Conservation (phyloP, 2,797 vertebrate genomes). For the Moxostoma hubbsi region DNA sequence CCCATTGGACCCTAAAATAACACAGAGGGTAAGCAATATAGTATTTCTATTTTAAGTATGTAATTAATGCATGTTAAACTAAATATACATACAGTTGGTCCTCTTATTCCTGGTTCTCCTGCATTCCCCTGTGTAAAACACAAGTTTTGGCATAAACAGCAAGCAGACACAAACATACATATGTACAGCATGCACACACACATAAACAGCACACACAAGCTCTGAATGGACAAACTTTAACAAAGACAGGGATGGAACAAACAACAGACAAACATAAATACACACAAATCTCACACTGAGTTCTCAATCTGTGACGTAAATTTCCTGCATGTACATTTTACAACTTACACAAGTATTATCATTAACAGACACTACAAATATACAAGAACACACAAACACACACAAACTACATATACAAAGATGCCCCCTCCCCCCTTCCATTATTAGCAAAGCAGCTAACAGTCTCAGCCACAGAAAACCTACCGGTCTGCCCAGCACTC, state of each 20-base stretch:
- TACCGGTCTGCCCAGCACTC: conserved; percentile 93
- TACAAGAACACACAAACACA: conserved; percentile 51
- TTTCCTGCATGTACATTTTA: neutral
- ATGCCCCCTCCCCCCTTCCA: conserved; percentile 35
- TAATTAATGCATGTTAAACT: neutral
- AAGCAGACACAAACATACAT: conserved; percentile 28
- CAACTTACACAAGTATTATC: conserved; percentile 36
- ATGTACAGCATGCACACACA: neutral
- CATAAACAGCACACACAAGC: conserved; percentile 38
- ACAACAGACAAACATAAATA: neutral
- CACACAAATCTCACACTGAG: conserved; percentile 33
- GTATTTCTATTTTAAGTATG: neutral
- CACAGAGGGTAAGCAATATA: conserved; percentile 45
- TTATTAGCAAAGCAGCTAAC: conserved; percentile 71
- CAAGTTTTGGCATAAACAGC: conserved; percentile 30
- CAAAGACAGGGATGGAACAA: neutral
- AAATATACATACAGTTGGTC: conserved; percentile 84
- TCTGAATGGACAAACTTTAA: conserved; percentile 18
- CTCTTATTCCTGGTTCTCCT: conserved; percentile 89
- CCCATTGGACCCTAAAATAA: conserved; percentile 85
- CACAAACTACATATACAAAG: conserved; percentile 46
- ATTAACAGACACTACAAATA: conserved; percentile 41
- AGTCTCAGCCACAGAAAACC: conserved; percentile 73
- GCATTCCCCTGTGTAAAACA: conserved; percentile 82
- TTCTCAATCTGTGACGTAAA: conserved; percentile 37